Conservation (phyloP, 2,888 invertebrate species). For the Mongoloraphidia duomilia region DNA sequence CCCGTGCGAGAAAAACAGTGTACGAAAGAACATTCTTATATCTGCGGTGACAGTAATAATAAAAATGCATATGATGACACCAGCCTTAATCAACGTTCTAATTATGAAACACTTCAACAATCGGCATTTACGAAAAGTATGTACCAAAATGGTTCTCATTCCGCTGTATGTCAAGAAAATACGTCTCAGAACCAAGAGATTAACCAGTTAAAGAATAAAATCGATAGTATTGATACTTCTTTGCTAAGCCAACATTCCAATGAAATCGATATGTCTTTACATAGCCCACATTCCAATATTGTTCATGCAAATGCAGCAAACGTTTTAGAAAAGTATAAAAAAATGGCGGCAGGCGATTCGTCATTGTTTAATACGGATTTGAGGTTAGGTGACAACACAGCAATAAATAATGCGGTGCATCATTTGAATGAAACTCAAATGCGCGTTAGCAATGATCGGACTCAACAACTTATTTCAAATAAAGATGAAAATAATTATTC, state of each 20-base stretch:
- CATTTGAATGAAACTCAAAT: too few species aligned
- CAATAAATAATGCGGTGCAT: too few species aligned
- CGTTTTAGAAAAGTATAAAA: constrained; percentile 19
- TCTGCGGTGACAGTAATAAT: background rate
- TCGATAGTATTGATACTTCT: too few species aligned
- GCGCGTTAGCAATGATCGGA: too few species aligned
- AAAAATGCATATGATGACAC: background rate
- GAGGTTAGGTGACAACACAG: too few species aligned
- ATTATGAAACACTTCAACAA: too few species aligned
- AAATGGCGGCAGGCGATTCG: constrained; percentile 12
- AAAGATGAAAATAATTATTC: too few species aligned
- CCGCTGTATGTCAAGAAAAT: constrained; percentile 21
- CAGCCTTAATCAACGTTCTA: too few species aligned
- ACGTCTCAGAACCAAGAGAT: constrained; percentile 15
- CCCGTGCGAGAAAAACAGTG: background rate
- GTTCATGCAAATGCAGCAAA: constrained; percentile 19
- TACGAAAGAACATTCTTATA: background rate
- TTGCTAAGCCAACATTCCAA: background rate
- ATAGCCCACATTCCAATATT: constrained; percentile 2
- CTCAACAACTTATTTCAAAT: too few species aligned
- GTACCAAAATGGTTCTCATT: constrained; percentile 1
- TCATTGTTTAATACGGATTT: too few species aligned
- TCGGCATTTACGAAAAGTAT: too few species aligned
- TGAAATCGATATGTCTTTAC: background rate
- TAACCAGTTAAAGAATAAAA: too few species aligned